These are phyloP conservation scores for Eristalinus aeneus DNA, from an alignment of 2,888 invertebrate genomes.

Conservation along the genomic window DNA sequence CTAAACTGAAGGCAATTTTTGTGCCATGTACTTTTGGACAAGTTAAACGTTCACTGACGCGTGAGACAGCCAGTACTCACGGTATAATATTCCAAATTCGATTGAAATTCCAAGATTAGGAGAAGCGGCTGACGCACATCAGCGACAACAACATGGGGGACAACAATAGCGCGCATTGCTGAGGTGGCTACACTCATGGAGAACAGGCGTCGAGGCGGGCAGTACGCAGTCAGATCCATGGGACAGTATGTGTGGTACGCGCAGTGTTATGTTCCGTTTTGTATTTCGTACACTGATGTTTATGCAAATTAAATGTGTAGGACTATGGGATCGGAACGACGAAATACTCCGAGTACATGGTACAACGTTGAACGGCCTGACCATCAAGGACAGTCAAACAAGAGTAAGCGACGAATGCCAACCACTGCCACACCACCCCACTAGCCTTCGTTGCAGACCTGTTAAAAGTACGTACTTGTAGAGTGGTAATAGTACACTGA, in stretches of 20 bases:
- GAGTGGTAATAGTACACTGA: slow-evolving; percentile 33
- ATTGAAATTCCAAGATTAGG: slow-evolving; percentile 69
- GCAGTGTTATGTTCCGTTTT: slow-evolving; percentile 63
- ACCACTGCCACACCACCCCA: not conserved
- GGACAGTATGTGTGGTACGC: slow-evolving; percentile 26
- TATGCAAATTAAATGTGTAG: slow-evolving; percentile 71
- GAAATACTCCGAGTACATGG: slow-evolving; percentile 30
- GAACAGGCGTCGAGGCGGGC: not conserved
- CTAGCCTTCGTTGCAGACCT: not conserved
- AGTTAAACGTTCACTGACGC: slow-evolving; percentile 49
- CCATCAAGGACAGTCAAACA: slow-evolving; percentile 54
- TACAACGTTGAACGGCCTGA: slow-evolving; percentile 57
- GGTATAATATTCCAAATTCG: slow-evolving; percentile 58
- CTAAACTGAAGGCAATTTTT: slow-evolving; percentile 45
- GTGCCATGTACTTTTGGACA: slow-evolving; percentile 38
- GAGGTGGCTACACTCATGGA: not conserved
- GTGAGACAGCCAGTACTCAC: slow-evolving; percentile 48
- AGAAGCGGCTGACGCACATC: slow-evolving; percentile 64
- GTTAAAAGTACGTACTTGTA: slow-evolving; percentile 48
- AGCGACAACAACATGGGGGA: slow-evolving; percentile 33
- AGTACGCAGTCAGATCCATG: slow-evolving; percentile 36
- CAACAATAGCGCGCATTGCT: slow-evolving; percentile 51
- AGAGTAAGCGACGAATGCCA: not conserved
- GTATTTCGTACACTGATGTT: slow-evolving; percentile 61
- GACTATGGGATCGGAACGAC: slow-evolving; percentile 49